Conservation (phyloP, 2,888 invertebrate species). For the Drosophila gaucha region DNA sequence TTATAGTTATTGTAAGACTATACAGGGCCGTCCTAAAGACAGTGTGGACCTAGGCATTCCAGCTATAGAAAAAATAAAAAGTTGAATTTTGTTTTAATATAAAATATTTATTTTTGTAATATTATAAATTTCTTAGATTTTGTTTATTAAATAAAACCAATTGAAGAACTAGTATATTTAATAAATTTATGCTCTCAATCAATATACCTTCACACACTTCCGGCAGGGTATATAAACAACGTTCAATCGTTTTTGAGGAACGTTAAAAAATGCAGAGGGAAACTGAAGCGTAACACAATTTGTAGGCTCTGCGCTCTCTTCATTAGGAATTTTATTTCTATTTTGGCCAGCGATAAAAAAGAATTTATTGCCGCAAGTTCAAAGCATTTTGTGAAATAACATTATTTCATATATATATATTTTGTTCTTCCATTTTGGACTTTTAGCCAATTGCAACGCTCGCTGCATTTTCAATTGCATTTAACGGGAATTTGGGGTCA, state of each 20-base stretch:
- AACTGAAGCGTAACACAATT: conserved; percentile 51
- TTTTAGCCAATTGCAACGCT: conserved; percentile 38
- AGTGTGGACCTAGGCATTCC: too few relatives aligned
- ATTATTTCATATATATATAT: conserved; percentile 24
- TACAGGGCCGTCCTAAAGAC: too few relatives aligned
- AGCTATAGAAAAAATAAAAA: too few relatives aligned
- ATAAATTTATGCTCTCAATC: background rate
- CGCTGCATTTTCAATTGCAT: conserved; percentile 77
- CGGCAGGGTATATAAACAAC: conserved; percentile 7
- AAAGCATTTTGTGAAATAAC: conserved; percentile 57
- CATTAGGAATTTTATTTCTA: conserved; percentile 58
- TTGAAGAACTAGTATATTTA: too few relatives aligned
- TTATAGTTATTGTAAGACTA: too few relatives aligned
- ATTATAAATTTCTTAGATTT: too few relatives aligned
- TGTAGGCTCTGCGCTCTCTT: conserved; percentile 61
- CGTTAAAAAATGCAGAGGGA: conserved; percentile 1
- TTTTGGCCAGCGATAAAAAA: conserved; percentile 39
- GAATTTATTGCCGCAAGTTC: conserved; percentile 75
- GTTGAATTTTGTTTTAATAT: too few relatives aligned
- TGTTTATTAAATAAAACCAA: too few relatives aligned
- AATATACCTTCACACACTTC: background rate
- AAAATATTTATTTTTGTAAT: too few relatives aligned
- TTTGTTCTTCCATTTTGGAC: background rate
- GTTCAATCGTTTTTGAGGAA: conserved; percentile 35
- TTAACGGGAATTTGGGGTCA: conserved; percentile 31